Base-by-base conservation (phyloP, 2,888 invertebrate species). In the Sepioteuthis lessoniana region DNA sequence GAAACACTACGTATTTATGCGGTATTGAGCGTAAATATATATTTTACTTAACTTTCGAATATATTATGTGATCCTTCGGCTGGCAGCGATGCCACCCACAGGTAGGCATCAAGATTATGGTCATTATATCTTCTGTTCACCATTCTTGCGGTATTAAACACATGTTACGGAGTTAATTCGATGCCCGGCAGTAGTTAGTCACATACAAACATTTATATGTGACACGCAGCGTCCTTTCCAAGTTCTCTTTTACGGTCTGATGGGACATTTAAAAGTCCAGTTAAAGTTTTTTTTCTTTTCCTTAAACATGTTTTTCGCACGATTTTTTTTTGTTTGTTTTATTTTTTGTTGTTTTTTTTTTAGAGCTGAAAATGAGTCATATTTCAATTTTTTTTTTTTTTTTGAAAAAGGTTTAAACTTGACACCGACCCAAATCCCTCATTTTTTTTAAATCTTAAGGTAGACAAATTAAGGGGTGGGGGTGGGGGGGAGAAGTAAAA, bases 81-180 rank as follows among this genome's bases (percentile, higher is more conserved):
- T 42, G 92, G 92, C 42, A 92, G 47, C 19, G 92, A 92, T 28
- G 92, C 92, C n/a, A 92, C 92, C 92, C 92, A 92, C 3, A 92
- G 92, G 47, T 92, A 92, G n/a, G 92, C n/a, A n/a, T 92, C 92
- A 31, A 92, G 92, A 31, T 47, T 47, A 31, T 92, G 42, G 0
- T 92, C 90, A 28, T 90, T 31, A 47, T 47, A 92, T 47, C 92
- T 92, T 42, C 92, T 21, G 13, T 31, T n/a, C n/a, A 46, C 92
- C 92, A 92, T 92, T 92, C 92, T 46, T 92, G 46, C 47, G 47
- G 47, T 31, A 92, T 31, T 76, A 76, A 76, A 76, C 76, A 76
- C 76, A 35, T 76, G 76, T 35, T 19, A n/a, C n/a, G 76, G n/a
- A 76, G 76, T 76, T 19, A 76, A 76, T 76, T 76, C 76, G 76